Evolutionary conservation across 2,888 invertebrate species (phyloP).

Genomic region (Heliconius ismenius): DNA sequence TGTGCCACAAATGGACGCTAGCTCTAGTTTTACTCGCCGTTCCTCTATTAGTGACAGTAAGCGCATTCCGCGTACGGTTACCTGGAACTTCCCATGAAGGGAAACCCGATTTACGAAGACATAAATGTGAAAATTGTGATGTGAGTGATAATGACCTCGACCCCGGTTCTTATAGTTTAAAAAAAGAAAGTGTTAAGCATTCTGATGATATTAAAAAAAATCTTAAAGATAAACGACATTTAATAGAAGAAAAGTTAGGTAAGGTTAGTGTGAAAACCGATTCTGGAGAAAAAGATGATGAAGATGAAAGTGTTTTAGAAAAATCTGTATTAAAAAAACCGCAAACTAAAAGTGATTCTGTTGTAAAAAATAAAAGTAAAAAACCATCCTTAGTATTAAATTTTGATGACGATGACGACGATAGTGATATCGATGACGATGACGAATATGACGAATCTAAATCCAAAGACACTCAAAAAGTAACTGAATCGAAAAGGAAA

Average conservation of each 20-base stretch:
- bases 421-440: conserved; percentile 42
- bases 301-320: conserved; percentile 46
- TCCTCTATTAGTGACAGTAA: conserved; percentile 76
- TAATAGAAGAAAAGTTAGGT: conserved; percentile 53
- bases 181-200: conserved; percentile 67
- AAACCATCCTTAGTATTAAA: conserved; percentile 42
- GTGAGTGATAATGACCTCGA: conserved; percentile 62
- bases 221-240: conserved; percentile 60
- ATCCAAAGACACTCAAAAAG: conserved; percentile 37
- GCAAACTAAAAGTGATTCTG: conserved; percentile 31
- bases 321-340: conserved; percentile 30
- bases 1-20: conserved; percentile 73
- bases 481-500: conserved; percentile 42
- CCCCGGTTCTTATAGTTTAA: conserved; percentile 64
- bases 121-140: conserved; percentile 74
- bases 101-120: conserved; percentile 57
- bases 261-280: conserved; percentile 47
- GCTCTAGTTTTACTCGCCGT: conserved; percentile 76
- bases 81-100: conserved; percentile 62
- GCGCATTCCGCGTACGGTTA: conserved; percentile 79
- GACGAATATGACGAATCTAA: conserved; percentile 38
- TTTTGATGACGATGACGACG: conserved; percentile 37
- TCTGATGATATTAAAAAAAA: conserved; percentile 62
- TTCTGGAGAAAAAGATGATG: conserved; percentile 54
- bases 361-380: conserved; percentile 37